Percentiles rank a stretch among this genome's conserved stretches.
These are phyloP conservation scores for Megaceryle torquata DNA, from an alignment of 2,113 vertebrate species.

Conservation along the genomic window DNA sequence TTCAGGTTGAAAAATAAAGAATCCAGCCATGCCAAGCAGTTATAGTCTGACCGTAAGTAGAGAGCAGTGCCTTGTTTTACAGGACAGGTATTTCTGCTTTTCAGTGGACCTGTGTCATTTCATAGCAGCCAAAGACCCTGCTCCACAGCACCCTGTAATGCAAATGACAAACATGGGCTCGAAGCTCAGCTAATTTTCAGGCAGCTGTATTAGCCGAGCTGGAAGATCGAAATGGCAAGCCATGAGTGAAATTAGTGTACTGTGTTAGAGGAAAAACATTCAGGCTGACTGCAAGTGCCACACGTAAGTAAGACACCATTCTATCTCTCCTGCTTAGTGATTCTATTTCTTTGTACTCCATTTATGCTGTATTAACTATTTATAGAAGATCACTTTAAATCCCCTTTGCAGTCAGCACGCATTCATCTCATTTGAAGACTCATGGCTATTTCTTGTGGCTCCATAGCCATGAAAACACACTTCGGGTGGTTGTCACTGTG, in stretches of 20 bases:
- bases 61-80: not conserved
- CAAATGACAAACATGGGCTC: not conserved
- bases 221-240: constrained; percentile 1
- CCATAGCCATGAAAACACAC: not conserved
- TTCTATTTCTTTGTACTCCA: not conserved
- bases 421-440: not conserved
- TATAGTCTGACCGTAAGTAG: fast-evolving
- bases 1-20: not conserved
- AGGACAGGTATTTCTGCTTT: not conserved
- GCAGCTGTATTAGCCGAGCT: fast-evolving
- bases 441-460: not conserved
- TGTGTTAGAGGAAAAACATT: not conserved
- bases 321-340: not conserved
- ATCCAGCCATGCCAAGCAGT: not conserved
- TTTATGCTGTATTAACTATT: not conserved
- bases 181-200: not conserved
- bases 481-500: not conserved
- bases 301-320: not conserved
- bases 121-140: not conserved
- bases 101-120: not conserved
- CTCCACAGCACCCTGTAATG: not conserved
- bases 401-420: not conserved
- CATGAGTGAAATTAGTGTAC: constrained; percentile 19
- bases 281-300: not conserved
- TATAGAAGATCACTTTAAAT: constrained; percentile 21